phyloP scores from a whole-genome alignment of 2,113 vertebrate genomes.

The Anoplopoma fimbria region DNA sequence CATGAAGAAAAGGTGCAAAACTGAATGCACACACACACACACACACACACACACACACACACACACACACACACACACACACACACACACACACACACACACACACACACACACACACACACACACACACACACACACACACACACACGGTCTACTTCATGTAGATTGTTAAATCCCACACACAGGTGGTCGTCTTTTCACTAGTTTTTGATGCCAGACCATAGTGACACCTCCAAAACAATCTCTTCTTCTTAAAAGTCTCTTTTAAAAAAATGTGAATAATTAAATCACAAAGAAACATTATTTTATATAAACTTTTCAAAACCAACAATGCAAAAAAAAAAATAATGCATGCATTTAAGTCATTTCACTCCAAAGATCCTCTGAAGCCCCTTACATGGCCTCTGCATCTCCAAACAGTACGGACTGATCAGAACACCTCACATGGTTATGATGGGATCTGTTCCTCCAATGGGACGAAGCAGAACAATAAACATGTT shows the following conservation, averaged over 20 bases:
- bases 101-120: constrained; percentile 20
- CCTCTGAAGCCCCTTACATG: constrained; percentile 27
- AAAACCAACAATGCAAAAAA: constrained; percentile 14
- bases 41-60: too few species aligned
- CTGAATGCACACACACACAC: neutral
- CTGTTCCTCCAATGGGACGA: constrained; percentile 43
- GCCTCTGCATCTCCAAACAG: constrained; percentile 21
- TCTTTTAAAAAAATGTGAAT: neutral
- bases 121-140: neutral
- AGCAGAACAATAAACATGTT: constrained; percentile 70
- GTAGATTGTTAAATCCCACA: too few species aligned
- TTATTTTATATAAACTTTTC: too few species aligned
- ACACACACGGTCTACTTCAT: neutral
- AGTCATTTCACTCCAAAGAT: constrained; percentile 8
- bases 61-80: neutral
- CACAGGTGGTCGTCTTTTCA: neutral
- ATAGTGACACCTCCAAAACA: constrained; percentile 33
- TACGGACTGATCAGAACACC: constrained; percentile 32
- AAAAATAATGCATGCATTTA: neutral
- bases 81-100: too few species aligned
- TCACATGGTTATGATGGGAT: constrained; percentile 48
- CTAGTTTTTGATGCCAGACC: constrained; percentile 7
- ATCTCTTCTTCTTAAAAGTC: neutral
- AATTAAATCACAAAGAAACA: too few species aligned
- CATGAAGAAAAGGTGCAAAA: constrained; percentile 2